A percentile compares a stretch with the other conserved stretches of the same genome.
phyloP scores from a whole-genome alignment of 2,888 invertebrate genomes.

The Linnaemya vulpina region DNA sequence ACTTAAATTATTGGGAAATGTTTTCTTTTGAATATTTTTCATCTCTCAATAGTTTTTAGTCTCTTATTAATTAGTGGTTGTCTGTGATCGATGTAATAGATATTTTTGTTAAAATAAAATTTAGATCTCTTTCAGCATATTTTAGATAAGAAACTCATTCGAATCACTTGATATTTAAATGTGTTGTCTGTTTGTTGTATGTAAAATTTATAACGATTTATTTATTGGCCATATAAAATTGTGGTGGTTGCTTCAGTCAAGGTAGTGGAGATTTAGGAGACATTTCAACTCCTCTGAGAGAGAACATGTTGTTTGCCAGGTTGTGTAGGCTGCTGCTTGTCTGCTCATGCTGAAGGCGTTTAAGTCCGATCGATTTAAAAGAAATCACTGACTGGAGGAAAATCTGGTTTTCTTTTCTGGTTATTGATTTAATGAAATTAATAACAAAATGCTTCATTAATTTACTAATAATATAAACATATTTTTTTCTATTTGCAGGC shows the following conservation, averaged over 20 bases:
- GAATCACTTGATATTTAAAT: neutral
- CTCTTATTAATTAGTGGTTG: slow-evolving; percentile 70
- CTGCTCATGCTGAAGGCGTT: slow-evolving; percentile 38
- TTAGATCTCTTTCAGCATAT: slow-evolving; percentile 34
- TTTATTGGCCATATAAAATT: neutral
- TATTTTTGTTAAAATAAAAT: slow-evolving; percentile 60
- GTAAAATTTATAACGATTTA: neutral
- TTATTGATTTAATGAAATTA: slow-evolving; percentile 25
- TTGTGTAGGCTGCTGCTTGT: slow-evolving; percentile 39
- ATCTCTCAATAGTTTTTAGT: slow-evolving; percentile 22
- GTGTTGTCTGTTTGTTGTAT: neutral
- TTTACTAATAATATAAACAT: slow-evolving; percentile 17
- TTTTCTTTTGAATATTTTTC: slow-evolving; percentile 54
- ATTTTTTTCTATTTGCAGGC: slow-evolving; percentile 9
- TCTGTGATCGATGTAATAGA: slow-evolving; percentile 70
- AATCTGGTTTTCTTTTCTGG: slow-evolving; percentile 7
- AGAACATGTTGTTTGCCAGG: neutral
- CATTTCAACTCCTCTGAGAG: neutral
- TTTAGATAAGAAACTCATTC: slow-evolving; percentile 42
- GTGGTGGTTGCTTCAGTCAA: too few species aligned
- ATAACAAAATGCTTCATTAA: slow-evolving; percentile 43
- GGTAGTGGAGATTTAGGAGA: neutral
- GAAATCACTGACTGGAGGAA: neutral
- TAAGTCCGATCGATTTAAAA: slow-evolving; percentile 47
- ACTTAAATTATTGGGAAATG: neutral